Conservation (phyloP, 2,113 vertebrate genomes). For the Charadrius vociferus region DNA sequence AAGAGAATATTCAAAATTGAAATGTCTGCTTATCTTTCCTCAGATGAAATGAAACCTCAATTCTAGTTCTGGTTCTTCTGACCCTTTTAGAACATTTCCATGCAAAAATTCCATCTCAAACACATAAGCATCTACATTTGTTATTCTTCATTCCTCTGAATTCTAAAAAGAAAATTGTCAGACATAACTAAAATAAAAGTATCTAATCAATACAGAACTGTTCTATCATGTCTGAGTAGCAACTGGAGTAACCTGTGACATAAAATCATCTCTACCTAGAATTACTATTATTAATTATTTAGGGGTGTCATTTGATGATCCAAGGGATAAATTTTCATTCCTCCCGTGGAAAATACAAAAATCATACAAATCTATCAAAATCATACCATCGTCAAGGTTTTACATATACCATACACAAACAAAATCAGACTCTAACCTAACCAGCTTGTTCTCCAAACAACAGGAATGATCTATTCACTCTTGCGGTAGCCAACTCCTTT, state of each 20-base stretch:
- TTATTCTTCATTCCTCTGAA: conserved; percentile 6
- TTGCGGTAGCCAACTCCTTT: background rate
- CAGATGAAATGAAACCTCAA: background rate
- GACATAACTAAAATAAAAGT: background rate
- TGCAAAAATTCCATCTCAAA: conserved; percentile 54
- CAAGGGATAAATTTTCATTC: background rate
- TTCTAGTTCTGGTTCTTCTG: conserved; percentile 17
- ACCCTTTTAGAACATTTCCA: conserved; percentile 49
- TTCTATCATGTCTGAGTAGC: background rate
- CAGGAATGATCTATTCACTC: background rate
- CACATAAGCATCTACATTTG: conserved; percentile 60
- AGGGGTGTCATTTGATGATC: background rate
- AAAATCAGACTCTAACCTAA: background rate
- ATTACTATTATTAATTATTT: background rate
- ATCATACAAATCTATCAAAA: background rate
- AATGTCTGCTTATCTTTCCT: background rate
- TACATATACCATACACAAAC: background rate
- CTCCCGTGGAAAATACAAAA: background rate
- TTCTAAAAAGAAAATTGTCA: background rate
- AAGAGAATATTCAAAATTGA: background rate
- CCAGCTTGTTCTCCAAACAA: background rate
- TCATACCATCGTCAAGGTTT: background rate
- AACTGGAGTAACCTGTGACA: background rate
- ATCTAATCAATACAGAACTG: background rate
- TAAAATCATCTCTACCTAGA: background rate